These are phyloP conservation scores for Dinocampus coccinellae DNA, from an alignment of 2,888 invertebrate genomes.

Conservation along the genomic window DNA sequence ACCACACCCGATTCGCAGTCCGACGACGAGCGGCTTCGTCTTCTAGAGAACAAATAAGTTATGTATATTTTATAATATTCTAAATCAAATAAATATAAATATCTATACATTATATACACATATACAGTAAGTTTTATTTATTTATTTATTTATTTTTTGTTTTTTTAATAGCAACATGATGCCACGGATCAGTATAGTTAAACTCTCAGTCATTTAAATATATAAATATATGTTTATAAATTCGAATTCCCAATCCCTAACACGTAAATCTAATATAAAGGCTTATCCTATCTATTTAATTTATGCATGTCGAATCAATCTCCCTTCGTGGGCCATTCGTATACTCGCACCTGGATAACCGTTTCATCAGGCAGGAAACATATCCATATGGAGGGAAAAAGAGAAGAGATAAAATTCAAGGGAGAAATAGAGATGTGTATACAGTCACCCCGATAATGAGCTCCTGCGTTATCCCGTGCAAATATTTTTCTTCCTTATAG, in stretches of 20 bases:
- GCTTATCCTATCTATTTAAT: constrained; percentile 68
- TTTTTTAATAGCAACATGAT: not conserved
- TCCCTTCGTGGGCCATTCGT: constrained; percentile 53
- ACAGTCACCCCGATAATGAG: constrained; percentile 65
- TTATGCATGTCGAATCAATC: constrained; percentile 70
- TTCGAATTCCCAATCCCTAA: constrained; percentile 59
- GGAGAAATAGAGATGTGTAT: constrained; percentile 38
- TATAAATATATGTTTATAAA: constrained; percentile 38
- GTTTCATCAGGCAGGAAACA: constrained; percentile 45
- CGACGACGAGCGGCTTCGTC: constrained; percentile 57
- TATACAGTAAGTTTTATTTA: too few species aligned
- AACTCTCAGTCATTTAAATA: constrained; percentile 23
- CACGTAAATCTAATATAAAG: constrained; percentile 54
- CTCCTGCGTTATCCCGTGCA: constrained; percentile 66
- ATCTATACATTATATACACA: not conserved
- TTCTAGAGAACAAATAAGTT: too few species aligned
- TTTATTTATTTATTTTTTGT: not conserved
- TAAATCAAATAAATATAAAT: too few species aligned
- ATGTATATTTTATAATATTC: too few species aligned
- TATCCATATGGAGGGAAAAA: constrained; percentile 5
- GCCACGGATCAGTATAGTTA: not conserved
- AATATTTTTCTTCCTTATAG: constrained; percentile 64
- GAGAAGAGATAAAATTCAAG: constrained; percentile 26
- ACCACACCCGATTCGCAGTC: constrained; percentile 45
- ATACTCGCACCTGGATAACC: constrained; percentile 63